Base-by-base conservation (phyloP, 2,797 vertebrate species). In the Micromesistius poutassou region DNA sequence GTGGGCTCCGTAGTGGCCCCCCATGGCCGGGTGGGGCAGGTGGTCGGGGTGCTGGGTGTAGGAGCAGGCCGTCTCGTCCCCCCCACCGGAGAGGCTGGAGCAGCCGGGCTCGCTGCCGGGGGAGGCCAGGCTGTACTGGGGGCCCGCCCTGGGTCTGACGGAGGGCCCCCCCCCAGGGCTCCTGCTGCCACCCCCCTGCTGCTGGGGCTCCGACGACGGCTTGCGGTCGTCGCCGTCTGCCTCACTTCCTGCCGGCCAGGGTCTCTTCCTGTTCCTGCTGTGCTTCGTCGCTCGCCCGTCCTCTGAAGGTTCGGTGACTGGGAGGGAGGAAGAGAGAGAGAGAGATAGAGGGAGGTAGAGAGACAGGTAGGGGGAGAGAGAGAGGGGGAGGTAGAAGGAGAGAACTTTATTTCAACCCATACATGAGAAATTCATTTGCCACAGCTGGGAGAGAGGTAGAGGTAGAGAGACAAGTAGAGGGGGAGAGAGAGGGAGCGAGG, bases 51-150 rank as follows among this genome's bases (percentile, higher is more conserved):
- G 83, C 0, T 82, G 55, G 0, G 83, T 40, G 78, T 77, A 91
- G 6, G 88, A 87, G 8, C 19, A 82, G 0, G 75, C 75, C 0
- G 88, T 86, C 83, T 62, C 7, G 13, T 81, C 78, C 0, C 84
- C 81, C 0, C 13, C 80, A 33, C 36, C 36, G 0, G 78, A 74
- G 31, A 50, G 82, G 1, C 73, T n/a, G 46, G 81, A 84, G 81
- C 55, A 55, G 28, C 87, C 82, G 0, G 80, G 78, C 72, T 89
- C 83, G n/a, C 76, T 76, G 74, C 8, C 42, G 0, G 86, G 86
- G 1, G 88, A 84, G 72, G 90, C 87, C 78, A 90, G 74, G 0
- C 38, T 13, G 83, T 83, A 92, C 30, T 85, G 77, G 5, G 83
- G n/a, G 10, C 76, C 30, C 3, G 7, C 66, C 33, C 28, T 77